These are phyloP conservation scores for Cacoxenus indagator DNA, from an alignment of 2,888 invertebrate species.

Conservation along the genomic window DNA sequence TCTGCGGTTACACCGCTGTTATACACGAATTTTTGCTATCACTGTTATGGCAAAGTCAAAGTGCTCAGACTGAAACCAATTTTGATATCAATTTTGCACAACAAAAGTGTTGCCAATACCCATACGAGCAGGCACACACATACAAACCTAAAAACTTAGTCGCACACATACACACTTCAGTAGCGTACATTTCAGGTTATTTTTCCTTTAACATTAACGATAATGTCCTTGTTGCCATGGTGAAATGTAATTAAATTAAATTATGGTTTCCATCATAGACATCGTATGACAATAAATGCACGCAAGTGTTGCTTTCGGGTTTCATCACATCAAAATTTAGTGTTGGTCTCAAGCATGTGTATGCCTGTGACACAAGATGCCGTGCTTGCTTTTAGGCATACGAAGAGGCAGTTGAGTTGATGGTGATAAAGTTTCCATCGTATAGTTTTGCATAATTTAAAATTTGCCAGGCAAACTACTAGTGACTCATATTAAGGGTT, in stretches of 20 bases:
- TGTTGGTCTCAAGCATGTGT: slow-evolving; percentile 41
- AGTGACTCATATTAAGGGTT: slow-evolving; percentile 23
- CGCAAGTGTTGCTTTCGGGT: slow-evolving; percentile 32
- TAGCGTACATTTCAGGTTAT: not conserved
- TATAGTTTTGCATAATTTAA: slow-evolving; percentile 56
- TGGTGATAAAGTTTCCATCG: slow-evolving; percentile 51
- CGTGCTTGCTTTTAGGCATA: slow-evolving; percentile 5
- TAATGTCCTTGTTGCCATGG: slow-evolving; percentile 32
- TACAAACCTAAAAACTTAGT: not conserved
- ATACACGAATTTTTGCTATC: slow-evolving; percentile 26
- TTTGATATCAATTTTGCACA: not conserved
- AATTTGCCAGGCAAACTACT: slow-evolving; percentile 47
- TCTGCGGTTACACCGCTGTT: slow-evolving; percentile 33
- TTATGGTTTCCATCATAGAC: slow-evolving; percentile 40
- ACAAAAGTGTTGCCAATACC: not conserved
- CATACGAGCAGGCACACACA: not conserved
- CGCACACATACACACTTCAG: not conserved
- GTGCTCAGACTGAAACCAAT: not conserved
- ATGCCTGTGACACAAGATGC: not conserved
- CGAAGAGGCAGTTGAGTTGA: not conserved
- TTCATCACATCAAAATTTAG: slow-evolving; percentile 53
- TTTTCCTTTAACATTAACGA: slow-evolving; percentile 14
- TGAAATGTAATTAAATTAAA: slow-evolving; percentile 51
- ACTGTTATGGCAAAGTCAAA: not conserved
- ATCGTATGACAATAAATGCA: slow-evolving; percentile 4